Evolutionary conservation across 2,113 vertebrate species (phyloP).

Genomic region (Cinclus cinclus): DNA sequence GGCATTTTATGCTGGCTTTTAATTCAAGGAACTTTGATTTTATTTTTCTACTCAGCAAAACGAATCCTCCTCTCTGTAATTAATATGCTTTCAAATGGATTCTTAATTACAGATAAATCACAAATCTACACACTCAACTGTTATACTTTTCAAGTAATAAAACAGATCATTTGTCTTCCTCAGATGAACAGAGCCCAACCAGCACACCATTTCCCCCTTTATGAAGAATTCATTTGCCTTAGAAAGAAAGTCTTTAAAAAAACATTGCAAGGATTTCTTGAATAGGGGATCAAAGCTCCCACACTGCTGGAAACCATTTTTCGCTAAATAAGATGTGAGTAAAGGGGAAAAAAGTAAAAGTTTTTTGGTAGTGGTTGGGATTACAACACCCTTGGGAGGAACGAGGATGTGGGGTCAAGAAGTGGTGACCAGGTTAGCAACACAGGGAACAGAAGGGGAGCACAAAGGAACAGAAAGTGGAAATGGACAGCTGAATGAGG

Average conservation of each 20-base stretch:
- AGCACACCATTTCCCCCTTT: slow-evolving; percentile 21
- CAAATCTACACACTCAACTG: slow-evolving; percentile 30
- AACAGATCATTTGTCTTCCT: slow-evolving; percentile 61
- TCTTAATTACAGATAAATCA: slow-evolving; percentile 58
- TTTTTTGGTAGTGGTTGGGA: slow-evolving; percentile 2
- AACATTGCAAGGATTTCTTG: slow-evolving; percentile 38
- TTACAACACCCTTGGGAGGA: slow-evolving; percentile 57
- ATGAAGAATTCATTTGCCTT: slow-evolving; percentile 64
- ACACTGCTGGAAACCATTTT: slow-evolving; percentile 58
- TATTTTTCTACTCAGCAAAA: neutral
- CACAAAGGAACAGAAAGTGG: slow-evolving; percentile 90
- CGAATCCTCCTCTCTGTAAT: neutral
- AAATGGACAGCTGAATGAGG: slow-evolving; percentile 82
- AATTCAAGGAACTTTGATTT: neutral
- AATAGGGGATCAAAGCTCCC: slow-evolving; percentile 58
- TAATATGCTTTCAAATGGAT: slow-evolving; percentile 28
- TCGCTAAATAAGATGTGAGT: slow-evolving; percentile 40
- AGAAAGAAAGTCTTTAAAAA: slow-evolving; percentile 54
- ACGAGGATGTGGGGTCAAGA: slow-evolving; percentile 82
- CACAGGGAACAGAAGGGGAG: slow-evolving; percentile 78
- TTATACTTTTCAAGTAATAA: slow-evolving; percentile 61
- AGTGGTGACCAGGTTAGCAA: slow-evolving; percentile 82
- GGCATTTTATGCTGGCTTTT: neutral
- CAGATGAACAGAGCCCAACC: slow-evolving; percentile 43
- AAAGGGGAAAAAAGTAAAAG: slow-evolving; percentile 58